Evolutionary conservation across 2,113 vertebrate genomes (phyloP).

Genomic region (human (Homo sapiens)): GRCh38 chr12:106420001-106420500

Average conservation of each 20-base stretch:
- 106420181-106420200: background rate
- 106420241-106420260: background rate
- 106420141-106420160: background rate
- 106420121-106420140: background rate
- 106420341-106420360: background rate
- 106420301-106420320: background rate
- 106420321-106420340: background rate
- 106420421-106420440: background rate
- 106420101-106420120: fast-evolving
- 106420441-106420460: background rate
- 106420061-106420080: background rate
- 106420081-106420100: background rate
- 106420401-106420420: background rate
- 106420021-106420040: background rate
- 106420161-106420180: background rate
- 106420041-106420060: background rate
- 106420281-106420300: background rate
- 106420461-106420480: background rate
- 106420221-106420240: background rate
- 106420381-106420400: background rate
- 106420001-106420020: background rate
- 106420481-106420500: background rate
- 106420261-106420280: background rate
- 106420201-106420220: fast-evolving
- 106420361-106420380: background rate